These are phyloP conservation scores for Equus przewalskii DNA, from an alignment of 2,113 vertebrate species.

Conservation along the genomic window DNA sequence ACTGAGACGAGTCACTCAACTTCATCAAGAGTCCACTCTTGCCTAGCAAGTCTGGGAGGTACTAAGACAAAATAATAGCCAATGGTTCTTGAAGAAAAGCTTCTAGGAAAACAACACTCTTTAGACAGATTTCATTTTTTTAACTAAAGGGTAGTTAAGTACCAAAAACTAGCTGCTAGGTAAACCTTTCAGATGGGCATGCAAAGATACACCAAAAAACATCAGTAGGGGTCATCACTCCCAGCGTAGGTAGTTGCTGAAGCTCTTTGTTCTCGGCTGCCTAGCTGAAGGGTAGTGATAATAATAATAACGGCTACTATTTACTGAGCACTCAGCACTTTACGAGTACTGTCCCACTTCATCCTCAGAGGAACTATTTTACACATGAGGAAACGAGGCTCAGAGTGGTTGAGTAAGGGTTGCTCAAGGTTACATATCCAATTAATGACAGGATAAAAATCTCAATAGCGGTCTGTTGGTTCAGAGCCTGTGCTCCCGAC, in stretches of 20 bases:
- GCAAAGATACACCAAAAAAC: not conserved
- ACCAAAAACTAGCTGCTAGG: not conserved
- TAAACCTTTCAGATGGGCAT: not conserved
- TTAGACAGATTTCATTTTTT: constrained; percentile 15
- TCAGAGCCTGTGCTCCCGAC: not conserved
- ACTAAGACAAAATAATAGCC: constrained; percentile 86
- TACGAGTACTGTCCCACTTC: not conserved
- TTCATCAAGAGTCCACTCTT: constrained; percentile 90
- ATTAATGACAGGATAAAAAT: not conserved
- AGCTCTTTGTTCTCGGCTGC: not conserved
- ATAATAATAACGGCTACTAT: not conserved
- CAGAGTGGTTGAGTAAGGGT: not conserved
- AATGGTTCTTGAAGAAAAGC: not conserved
- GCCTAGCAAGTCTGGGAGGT: constrained; percentile 92
- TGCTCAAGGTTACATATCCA: not conserved
- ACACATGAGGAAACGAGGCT: not conserved
- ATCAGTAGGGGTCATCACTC: not conserved
- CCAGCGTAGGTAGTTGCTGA: not conserved
- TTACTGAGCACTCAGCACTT: not conserved
- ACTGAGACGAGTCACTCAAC: constrained; percentile 89
- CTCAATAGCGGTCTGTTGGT: not conserved
- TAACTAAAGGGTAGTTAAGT: constrained; percentile 26
- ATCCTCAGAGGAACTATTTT: not conserved
- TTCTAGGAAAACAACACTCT: not conserved
- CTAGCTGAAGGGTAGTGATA: not conserved